These are phyloP conservation scores for Hycleus phaleratus DNA, from an alignment of 1,140 invertebrate genomes.

Conservation along the genomic window DNA sequence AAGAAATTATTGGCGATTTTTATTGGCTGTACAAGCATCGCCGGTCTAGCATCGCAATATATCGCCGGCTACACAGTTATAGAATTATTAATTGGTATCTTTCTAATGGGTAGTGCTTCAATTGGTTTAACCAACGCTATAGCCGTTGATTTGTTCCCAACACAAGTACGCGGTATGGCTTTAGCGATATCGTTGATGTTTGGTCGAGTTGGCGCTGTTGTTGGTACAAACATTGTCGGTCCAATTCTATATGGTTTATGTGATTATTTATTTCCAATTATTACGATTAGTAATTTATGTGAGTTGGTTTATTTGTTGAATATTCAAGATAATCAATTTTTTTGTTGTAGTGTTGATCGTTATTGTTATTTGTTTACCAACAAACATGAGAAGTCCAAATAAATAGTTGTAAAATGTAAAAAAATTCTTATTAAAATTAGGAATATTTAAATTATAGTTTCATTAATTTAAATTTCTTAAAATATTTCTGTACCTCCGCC, in stretches of 20 bases:
- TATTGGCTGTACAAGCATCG: constrained; percentile 16
- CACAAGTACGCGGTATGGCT: constrained; percentile 45
- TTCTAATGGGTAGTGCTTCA: constrained; percentile 28
- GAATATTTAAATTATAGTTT: constrained; percentile 34
- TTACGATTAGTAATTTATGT: constrained; percentile 43
- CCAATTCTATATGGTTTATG: constrained; percentile 44
- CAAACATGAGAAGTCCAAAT: neutral
- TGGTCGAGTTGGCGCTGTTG: constrained; percentile 45
- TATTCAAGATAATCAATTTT: neutral
- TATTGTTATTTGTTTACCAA: constrained; percentile 11
- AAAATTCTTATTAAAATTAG: neutral
- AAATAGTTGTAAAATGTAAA: neutral
- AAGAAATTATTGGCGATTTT: constrained; percentile 31
- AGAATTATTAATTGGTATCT: constrained; percentile 30
- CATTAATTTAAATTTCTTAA: constrained; percentile 86
- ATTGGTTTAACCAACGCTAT: constrained; percentile 37
- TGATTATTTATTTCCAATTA: constrained; percentile 41
- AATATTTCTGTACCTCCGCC: constrained; percentile 71
- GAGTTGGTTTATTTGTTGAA: neutral
- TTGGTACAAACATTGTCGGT: constrained; percentile 45
- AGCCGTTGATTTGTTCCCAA: constrained; percentile 38
- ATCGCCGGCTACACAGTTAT: constrained; percentile 22
- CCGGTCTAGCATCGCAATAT: constrained; percentile 26
- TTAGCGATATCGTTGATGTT: constrained; percentile 50
- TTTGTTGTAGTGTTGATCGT: constrained; percentile 16